Conservation (phyloP, 2,888 invertebrate species). For the Sympetrum striolatum region DNA sequence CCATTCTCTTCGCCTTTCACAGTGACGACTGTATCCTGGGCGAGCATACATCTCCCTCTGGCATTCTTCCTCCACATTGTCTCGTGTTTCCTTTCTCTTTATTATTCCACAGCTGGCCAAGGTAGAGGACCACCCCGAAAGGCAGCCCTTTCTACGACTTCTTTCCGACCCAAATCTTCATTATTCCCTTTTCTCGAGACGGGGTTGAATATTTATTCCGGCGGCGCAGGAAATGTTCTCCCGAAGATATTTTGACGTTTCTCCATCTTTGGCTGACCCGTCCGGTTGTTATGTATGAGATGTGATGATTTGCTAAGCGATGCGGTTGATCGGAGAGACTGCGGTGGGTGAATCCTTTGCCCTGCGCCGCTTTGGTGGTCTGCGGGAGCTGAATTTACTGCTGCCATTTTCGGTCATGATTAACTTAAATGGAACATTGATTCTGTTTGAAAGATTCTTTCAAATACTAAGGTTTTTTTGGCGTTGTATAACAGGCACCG, state of each 20-base stretch:
- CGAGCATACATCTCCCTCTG: neutral
- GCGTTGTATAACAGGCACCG: too few relatives aligned
- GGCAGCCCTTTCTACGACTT: neutral
- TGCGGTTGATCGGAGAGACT: too few relatives aligned
- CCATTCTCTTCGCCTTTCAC: neutral
- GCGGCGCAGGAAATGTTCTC: neutral
- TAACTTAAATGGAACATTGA: too few relatives aligned
- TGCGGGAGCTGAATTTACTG: too few relatives aligned
- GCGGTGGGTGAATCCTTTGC: too few relatives aligned
- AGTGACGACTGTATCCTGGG: neutral
- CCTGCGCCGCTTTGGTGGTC: too few relatives aligned
- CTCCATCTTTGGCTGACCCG: neutral
- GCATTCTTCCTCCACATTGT: neutral
- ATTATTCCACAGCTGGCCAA: constrained; percentile 26
- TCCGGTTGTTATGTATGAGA: too few relatives aligned
- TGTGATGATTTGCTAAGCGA: too few relatives aligned
- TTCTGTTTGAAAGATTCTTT: too few relatives aligned
- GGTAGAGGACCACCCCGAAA: neutral
- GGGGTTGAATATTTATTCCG: neutral
- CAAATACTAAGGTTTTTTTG: too few relatives aligned
- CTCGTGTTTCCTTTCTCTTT: neutral
- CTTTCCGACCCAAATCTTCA: neutral
- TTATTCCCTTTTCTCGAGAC: neutral
- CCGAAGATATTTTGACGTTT: neutral
- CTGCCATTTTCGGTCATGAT: too few relatives aligned